Evolutionary conservation across 2,113 vertebrate genomes (phyloP).

Genomic region (human): GRCh38 chr1:32100001-32100500

Average conservation of each 20-base stretch:
- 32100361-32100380: not conserved
- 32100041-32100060: too few relatives aligned
- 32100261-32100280: not conserved
- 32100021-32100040: too few relatives aligned
- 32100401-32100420: not conserved
- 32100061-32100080: not conserved
- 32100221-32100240: not conserved
- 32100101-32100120: not conserved
- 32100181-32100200: not conserved
- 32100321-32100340: not conserved
- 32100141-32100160: not conserved
- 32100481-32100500: constrained; percentile 99
- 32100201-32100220: not conserved
- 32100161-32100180: not conserved
- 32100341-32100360: constrained; percentile 6
- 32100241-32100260: not conserved
- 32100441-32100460: constrained; percentile 99
- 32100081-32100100: not conserved
- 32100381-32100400: not conserved
- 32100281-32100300: constrained; percentile 7
- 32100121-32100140: not conserved
- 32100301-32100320: constrained; percentile 28
- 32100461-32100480: constrained; percentile 98
- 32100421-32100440: constrained; percentile 70
- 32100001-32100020: too few relatives aligned